Conservation (phyloP, 2,113 vertebrate genomes). For the Pyxicephalus adspersus region DNA sequence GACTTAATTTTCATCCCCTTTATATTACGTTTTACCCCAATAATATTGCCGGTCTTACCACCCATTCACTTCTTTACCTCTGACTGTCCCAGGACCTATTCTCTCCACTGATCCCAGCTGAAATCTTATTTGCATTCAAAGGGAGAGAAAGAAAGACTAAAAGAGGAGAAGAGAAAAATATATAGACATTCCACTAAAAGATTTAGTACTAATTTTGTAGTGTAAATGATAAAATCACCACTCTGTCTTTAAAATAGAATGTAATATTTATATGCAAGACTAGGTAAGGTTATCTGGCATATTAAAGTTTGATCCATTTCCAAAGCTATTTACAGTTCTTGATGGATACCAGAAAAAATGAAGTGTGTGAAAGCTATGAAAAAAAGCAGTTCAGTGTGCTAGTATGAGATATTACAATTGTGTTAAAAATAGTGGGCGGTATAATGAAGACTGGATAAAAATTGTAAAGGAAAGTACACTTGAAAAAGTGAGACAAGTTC, state of each 20-base stretch:
- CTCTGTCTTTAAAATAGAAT: constrained; percentile 5
- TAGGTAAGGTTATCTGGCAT: background rate
- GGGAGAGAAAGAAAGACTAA: too few species aligned
- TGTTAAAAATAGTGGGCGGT: constrained; percentile 14
- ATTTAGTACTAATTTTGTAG: background rate
- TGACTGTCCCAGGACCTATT: too few species aligned
- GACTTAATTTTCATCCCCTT: too few species aligned
- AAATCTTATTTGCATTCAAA: too few species aligned
- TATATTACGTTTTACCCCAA: too few species aligned
- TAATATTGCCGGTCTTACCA: too few species aligned
- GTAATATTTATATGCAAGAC: background rate
- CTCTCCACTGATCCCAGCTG: too few species aligned
- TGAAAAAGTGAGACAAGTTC: background rate
- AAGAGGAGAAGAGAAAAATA: background rate
- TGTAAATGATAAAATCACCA: background rate
- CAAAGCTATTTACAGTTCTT: constrained; percentile 24
- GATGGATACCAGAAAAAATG: constrained; percentile 26
- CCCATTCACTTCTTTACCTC: too few species aligned
- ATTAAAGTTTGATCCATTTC: constrained; percentile 4
- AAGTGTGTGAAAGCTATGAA: constrained; percentile 22
- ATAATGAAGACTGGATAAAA: background rate
- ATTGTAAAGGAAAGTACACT: background rate
- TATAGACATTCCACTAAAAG: background rate
- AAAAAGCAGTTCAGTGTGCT: constrained; percentile 3
- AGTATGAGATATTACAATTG: constrained; percentile 15